phyloP scores from a whole-genome alignment of 2,888 invertebrate genomes.

The Drosophila setosimentum region DNA sequence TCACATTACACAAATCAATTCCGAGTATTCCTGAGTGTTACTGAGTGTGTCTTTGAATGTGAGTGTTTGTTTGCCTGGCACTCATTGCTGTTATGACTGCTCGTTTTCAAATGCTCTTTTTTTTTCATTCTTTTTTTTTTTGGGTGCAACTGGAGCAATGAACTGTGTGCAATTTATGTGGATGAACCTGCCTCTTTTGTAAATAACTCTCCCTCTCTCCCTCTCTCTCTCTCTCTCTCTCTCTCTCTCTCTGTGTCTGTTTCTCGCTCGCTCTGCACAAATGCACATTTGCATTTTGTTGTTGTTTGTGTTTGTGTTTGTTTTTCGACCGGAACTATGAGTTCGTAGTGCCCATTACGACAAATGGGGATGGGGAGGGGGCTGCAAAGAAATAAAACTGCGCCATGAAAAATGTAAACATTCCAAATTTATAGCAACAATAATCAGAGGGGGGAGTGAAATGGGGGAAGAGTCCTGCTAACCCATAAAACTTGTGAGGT shows the following conservation, averaged over 20 bases:
- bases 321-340: slow-evolving; percentile 71
- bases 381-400: slow-evolving; percentile 9
- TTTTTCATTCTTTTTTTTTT: too few species aligned
- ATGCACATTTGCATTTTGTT: slow-evolving; percentile 56
- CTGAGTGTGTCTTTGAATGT: neutral
- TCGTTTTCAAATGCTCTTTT: slow-evolving; percentile 29
- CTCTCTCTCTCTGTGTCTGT: neutral
- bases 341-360: slow-evolving; percentile 78
- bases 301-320: slow-evolving; percentile 25
- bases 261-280: neutral
- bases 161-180: slow-evolving; percentile 47
- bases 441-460: neutral
- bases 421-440: slow-evolving; percentile 59
- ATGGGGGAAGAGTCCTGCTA: slow-evolving; percentile 46
- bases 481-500: slow-evolving; percentile 66
- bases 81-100: slow-evolving; percentile 40
- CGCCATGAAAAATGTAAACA: slow-evolving; percentile 70
- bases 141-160: slow-evolving; percentile 69
- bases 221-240: neutral
- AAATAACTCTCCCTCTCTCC: neutral
- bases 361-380: slow-evolving; percentile 33
- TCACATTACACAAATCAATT: neutral
- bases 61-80: neutral
- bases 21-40: neutral
- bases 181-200: slow-evolving; percentile 5